A percentile compares a stretch with the other conserved stretches of the same genome.
These are phyloP conservation scores for Erebia ligea DNA, from an alignment of 2,888 invertebrate species.

Conservation along the genomic window DNA sequence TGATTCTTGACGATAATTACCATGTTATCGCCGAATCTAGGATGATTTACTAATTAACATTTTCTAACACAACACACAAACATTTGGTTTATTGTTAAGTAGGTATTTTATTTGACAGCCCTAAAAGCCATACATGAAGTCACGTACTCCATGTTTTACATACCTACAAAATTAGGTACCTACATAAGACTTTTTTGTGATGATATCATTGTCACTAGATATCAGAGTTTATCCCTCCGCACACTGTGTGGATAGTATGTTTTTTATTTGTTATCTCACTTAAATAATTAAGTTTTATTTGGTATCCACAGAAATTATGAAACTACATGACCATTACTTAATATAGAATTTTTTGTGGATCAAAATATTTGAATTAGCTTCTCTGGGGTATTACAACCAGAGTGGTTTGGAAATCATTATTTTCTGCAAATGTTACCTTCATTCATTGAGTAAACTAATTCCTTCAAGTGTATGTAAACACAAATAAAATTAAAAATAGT, in stretches of 20 bases:
- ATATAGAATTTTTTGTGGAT: too few species aligned
- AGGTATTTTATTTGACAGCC: conserved; percentile 41
- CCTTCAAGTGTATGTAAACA: too few species aligned
- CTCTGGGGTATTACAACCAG: too few species aligned
- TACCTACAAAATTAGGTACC: conserved; percentile 29
- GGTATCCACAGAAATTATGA: neutral
- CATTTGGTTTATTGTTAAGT: neutral
- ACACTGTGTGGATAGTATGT: neutral
- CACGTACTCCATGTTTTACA: conserved; percentile 53
- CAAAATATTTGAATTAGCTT: too few species aligned
- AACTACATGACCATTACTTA: neutral
- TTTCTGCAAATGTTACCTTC: too few species aligned
- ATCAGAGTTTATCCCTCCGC: neutral
- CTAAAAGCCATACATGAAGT: conserved; percentile 50
- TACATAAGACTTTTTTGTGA: conserved; percentile 21
- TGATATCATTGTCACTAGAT: conserved; percentile 37
- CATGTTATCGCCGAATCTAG: neutral
- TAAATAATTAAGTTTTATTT: neutral
- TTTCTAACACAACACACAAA: neutral
- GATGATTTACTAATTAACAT: neutral
- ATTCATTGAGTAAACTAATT: too few species aligned
- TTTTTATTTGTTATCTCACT: neutral
- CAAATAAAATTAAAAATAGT: too few species aligned
- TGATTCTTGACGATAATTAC: neutral
- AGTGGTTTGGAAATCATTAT: too few species aligned